Base-by-base conservation (phyloP, 1,140 invertebrate species). In the Diploscapter pachys region DNA sequence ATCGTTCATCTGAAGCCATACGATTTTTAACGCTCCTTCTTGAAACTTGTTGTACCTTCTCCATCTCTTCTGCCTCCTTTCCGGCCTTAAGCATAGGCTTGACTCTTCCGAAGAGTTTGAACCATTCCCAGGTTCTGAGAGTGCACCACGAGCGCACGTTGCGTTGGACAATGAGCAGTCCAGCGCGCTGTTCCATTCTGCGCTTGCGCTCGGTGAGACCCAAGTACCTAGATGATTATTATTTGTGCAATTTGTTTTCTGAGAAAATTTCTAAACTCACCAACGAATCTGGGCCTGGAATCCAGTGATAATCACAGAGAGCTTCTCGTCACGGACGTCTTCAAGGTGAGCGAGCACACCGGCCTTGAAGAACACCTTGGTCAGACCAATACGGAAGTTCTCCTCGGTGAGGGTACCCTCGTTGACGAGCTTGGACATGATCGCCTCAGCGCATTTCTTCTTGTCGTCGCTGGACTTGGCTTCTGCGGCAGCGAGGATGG, bases 281-380 rank as follows among this genome's bases (percentile, higher is more conserved):
- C 81, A 84, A 64, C 82, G 80, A 71, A 83, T 81, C 49, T 63
- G 54, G 8, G 82, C 56, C 73, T 99, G 97, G 90, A 99, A 92
- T 93, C 95, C 96, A 82, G 94, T 93, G 84, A 99, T 92, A 87
- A 99, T 99, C 89, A 96, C 96, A 87, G 92, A 90, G 67, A 99
- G 89, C 89, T 94, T 93, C 86, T 98, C 96, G 88, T 99, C 97
- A 91, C 97, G 93, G 88, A 98, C 90, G 89, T 99, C 96, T 89
- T 99, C 97, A 91, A 99, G 94, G 88, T 95, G 93, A 95, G 96
- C 97, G 89, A 99, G 89, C 85, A 98, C 93, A 91, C 97, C 97
- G 86, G 97, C 97, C 73, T 79, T 79, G 78, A 99, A 99, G 93
- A 99, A 79, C 50, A 82, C 81, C 77, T 83, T 83, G 66, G 82